Evolutionary conservation across 2,797 vertebrate genomes (phyloP).

Genomic region (Paramormyrops hopkinsi): DNA sequence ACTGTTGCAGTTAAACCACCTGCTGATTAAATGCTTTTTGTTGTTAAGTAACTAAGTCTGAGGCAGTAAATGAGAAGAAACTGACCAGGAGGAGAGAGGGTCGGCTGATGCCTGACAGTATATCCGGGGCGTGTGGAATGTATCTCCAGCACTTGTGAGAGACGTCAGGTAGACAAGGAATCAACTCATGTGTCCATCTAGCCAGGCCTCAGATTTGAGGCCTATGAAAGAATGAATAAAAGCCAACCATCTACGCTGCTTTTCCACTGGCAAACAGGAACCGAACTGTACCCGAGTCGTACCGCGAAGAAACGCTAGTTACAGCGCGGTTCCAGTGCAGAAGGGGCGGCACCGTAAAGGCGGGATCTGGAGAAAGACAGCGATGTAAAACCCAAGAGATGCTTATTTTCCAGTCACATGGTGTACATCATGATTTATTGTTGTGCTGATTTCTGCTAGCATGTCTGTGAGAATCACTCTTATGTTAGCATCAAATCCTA

Average conservation of each 20-base stretch:
- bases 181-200: background rate
- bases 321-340: background rate
- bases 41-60: background rate
- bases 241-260: background rate
- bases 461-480: background rate
- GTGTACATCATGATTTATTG: background rate
- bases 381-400: background rate
- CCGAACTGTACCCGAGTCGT: background rate
- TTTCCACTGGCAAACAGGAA: background rate
- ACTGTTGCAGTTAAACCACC: background rate
- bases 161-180: background rate
- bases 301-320: background rate
- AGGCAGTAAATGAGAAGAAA: background rate
- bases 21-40: background rate
- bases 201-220: background rate
- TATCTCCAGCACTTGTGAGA: background rate
- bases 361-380: background rate
- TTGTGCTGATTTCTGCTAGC: background rate
- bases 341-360: background rate
- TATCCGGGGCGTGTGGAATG: background rate
- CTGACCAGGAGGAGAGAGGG: background rate
- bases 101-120: background rate
- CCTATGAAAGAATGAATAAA: background rate
- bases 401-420: background rate
- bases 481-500: background rate